Evolutionary conservation across 2,888 invertebrate species (phyloP), one percentile per base, ranked within the genome.

Genomic region (Andrena hattorfiana): DNA sequence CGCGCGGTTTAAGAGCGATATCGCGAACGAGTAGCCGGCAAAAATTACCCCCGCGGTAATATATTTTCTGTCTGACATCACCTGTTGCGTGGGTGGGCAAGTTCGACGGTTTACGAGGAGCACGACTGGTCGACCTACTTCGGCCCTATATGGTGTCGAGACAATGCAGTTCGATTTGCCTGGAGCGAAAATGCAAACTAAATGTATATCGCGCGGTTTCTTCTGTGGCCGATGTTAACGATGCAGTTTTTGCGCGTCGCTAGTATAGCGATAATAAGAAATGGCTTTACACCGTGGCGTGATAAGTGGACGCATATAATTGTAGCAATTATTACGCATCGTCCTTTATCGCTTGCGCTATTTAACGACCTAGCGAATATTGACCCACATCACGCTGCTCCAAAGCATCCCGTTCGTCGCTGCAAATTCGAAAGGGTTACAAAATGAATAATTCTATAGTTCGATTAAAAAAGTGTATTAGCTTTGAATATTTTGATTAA

Each of bases 51-150:
- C 7, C 2, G 10, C 23, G 7, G 8, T 5, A 68, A 13, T 63
- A 51, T 71, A 68, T 30, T 60, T 68, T 35, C 7, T 32, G 23
- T n/a, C 64, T 48, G 70, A 78, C 71, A 85, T 86, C 78, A 87
- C 83, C 81, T 86, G 86, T 85, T 85, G 87, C 87, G 87, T 87
- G 81, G 87, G 87, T 79, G 85, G 81, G 81, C 83, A 64, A 81
- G 86, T 78, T 76, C 54, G 77, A 82, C 8, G 81, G 69, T 81
- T 86, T 75, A 48, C 56, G 60, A 73, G 48, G 23, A 64, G 60
- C 69, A 74, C 51, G 35, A 76, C 74, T 83, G 73, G 64, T 49
- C 78, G 85, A 83, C 86, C 86, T 81, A 86, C 85, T 85, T 86
- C 1, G 16, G 23, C 32, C 59, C 10, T 67, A 23, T 26, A 56